Percentiles rank a stretch among this genome's conserved stretches.
Conservation (phyloP, 2,113 vertebrate genomes). For the Bambusicola thoracicus region DNA sequence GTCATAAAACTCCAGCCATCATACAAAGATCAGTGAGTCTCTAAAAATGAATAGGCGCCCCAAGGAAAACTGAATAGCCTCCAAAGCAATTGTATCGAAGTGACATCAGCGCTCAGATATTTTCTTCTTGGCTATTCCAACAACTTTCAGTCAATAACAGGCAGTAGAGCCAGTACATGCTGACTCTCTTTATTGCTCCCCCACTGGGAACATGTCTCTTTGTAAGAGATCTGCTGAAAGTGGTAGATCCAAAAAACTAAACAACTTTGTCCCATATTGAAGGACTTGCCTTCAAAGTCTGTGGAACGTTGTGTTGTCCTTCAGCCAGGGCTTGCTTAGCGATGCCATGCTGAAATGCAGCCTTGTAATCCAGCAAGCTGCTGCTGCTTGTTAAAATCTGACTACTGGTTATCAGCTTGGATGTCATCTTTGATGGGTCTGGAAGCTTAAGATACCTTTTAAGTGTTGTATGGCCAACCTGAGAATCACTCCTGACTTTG, state of each 20-base stretch:
- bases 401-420: neutral
- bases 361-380: neutral
- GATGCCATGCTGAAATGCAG: neutral
- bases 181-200: neutral
- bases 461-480: neutral
- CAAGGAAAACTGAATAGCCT: conserved; percentile 20
- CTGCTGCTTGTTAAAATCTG: neutral
- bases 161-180: conserved; percentile 3
- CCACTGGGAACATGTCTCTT: neutral
- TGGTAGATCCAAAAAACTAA: neutral
- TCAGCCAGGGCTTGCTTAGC: neutral
- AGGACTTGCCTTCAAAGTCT: neutral
- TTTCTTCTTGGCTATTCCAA: conserved; percentile 3
- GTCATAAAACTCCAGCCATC: conserved; percentile 3
- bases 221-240: neutral
- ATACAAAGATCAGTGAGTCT: conserved; percentile 26
- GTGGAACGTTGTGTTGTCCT: neutral
- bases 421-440: neutral
- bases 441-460: too few relatives aligned
- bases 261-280: neutral
- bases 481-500: neutral
- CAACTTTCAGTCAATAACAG: neutral
- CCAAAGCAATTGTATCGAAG: neutral
- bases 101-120: conserved; percentile 48
- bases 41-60: neutral